These are phyloP conservation scores for Papilio protenor DNA, from an alignment of 2,888 invertebrate species.

Conservation along the genomic window DNA sequence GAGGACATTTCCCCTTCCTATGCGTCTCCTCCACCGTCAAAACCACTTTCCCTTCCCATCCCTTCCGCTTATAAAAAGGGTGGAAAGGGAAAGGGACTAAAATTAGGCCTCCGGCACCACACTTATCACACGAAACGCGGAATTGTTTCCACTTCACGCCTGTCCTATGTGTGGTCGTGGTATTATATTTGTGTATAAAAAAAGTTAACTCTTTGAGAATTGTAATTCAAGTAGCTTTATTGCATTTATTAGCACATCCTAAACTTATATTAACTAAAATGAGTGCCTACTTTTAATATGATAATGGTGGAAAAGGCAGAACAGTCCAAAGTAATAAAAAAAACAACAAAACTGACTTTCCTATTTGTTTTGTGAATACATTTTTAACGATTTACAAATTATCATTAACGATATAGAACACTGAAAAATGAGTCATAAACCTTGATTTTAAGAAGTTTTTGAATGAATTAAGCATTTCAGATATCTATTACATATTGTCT, in stretches of 20 bases:
- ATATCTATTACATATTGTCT: not conserved
- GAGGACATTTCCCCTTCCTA: no score
- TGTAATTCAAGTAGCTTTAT: not conserved
- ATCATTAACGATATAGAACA: not conserved
- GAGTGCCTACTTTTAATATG: not conserved
- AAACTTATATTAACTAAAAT: not conserved
- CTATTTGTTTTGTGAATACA: not conserved
- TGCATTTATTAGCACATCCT: not conserved
- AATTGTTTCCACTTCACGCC: no score
- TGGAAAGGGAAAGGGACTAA: no score
- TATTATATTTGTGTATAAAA: not conserved
- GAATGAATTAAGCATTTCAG: not conserved
- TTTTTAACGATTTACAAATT: not conserved
- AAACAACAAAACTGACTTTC: not conserved
- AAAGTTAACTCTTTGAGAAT: not conserved
- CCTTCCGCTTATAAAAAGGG: no score
- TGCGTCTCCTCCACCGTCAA: no score
- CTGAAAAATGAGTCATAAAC: not conserved
- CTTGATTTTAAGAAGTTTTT: not conserved
- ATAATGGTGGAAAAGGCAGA: not conserved
- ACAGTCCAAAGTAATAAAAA: no score
- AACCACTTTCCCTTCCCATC: no score
- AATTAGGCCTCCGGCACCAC: no score
- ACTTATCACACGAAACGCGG: no score
- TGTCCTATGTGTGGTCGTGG: no score